Evolutionary conservation across 2,888 invertebrate genomes (phyloP), one percentile per base, ranked within the genome.

Genomic region (Hartigia nigra): DNA sequence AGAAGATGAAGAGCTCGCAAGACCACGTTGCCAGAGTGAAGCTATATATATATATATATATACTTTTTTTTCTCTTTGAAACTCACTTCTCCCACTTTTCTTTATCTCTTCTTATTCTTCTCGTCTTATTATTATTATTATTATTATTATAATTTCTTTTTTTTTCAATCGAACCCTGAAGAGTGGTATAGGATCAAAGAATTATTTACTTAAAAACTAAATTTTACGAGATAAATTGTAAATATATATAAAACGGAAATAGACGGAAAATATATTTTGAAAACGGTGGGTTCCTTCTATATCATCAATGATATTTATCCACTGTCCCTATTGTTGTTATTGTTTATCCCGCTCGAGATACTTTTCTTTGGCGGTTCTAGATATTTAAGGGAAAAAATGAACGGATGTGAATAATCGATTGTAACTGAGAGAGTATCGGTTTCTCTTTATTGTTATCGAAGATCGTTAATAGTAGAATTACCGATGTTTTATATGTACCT

Each of bases 181-280:
- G 12, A 34, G 32, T 72, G 31, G 23, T 55, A 14, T 72, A 72
- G 31, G 72, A 72, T 72, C 72, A 31, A 12, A 32, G 31, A 31
- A 72, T 72, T 72, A 72, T 72, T 31, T 72, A 72, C 32, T 72
- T 72, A 70, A 72, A 37, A 55, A 31, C 72, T 55, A n/a, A 72
- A 77, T n/a, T 74, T 74, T 32, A 79, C 76, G 76, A 69, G 31
- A 74, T 74, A 79, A 79, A 79, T 76, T 79, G 78, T 79, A 79
- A 79, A 79, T 79, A 79, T 76, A 79, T 79, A 75, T 34, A 75
- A 78, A 75, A 78, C 37, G 70, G 70, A 78, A 78, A 76, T 76
- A 72, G 37, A 70, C 32, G 74, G 55, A 77, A 77, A 72, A 72
- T 72, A 72, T 72, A 72, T 72, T 72, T 72, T 72, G 72, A 72